Evolutionary conservation across 2,113 vertebrate genomes (phyloP), one percentile per base, ranked within the genome.

Genomic region (Salvelinus namaycush): DNA sequence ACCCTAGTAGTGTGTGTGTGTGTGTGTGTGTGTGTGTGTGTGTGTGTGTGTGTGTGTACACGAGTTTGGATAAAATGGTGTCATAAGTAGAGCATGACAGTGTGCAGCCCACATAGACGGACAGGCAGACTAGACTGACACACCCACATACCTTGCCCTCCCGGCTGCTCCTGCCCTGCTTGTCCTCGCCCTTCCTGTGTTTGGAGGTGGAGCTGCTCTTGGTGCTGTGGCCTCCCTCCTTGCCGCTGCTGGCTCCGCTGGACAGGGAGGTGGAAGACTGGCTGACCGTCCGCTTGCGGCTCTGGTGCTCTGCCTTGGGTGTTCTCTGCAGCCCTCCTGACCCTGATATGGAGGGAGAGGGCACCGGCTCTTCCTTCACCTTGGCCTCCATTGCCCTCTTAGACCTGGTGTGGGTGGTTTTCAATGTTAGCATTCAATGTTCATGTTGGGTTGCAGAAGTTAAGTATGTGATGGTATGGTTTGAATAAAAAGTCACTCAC

Each of bases 351-450:
- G 95, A 96, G 26, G 98, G 97, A 77, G 97, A 99, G 0, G 97
- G 96, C 2, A 95, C 93, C 1, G 95, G 93, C 83, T 98, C 97
- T 85, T 99, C 98, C 80, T 99, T 97, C 88, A 98, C 98, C 80
- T 99, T 97, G 88, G 97, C 98, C 76, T 95, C 93, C 87, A 89
- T 68, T 77, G 90, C 94, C 78, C 95, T 94, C 83, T 98, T 98
- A 4, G 95, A 95, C 74, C 95, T 97, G 87, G n/a, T 39, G 39
- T 20, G 68, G 44, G 68, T 13, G 12, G n/a, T 16, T 16, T 18
- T 64, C 60, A 64, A 9, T 64, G 7, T 64, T 24, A 16, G 22
- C n/a, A 62, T 62, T 62, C 59, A 9, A 11, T 22, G 6, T 24
- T 22, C 59, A 62, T 27, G 62, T n/a, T 64, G 16, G 51, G 16